Evolutionary conservation across 2,113 vertebrate genomes (phyloP).

Genomic region (Centrocercus urophasianus): DNA sequence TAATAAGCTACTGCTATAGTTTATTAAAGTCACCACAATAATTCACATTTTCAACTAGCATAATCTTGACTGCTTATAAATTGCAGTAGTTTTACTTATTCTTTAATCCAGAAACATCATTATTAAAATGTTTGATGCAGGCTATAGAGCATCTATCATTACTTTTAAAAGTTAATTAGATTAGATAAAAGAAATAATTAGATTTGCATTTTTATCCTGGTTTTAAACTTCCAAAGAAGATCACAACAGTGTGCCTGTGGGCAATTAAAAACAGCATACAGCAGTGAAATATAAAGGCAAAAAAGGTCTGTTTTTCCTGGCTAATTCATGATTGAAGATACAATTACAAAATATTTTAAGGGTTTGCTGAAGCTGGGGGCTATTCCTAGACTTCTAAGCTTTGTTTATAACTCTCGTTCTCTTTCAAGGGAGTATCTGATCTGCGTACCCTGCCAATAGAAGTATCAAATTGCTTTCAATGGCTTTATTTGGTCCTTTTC

Average conservation of each 20-base stretch:
- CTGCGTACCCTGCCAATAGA: constrained; percentile 71
- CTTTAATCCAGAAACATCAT: constrained; percentile 78
- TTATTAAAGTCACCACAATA: constrained; percentile 51
- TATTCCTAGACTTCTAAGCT: constrained; percentile 82
- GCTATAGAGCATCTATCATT: constrained; percentile 78
- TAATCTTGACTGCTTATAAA: constrained; percentile 59
- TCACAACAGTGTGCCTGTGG: constrained; percentile 78
- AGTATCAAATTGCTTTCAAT: constrained; percentile 81
- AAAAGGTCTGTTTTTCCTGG: constrained; percentile 76
- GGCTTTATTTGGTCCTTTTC: constrained; percentile 82
- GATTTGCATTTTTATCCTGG: constrained; percentile 84
- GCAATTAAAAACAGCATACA: constrained; percentile 79
- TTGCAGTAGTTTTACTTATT: constrained; percentile 76
- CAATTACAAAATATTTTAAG: constrained; percentile 85
- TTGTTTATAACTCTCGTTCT: constrained; percentile 77
- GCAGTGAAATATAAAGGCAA: constrained; percentile 75
- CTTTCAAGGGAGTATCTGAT: constrained; percentile 78
- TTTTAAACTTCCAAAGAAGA: constrained; percentile 80
- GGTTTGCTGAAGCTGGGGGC: constrained; percentile 83
- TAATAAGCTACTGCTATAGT: constrained; percentile 38
- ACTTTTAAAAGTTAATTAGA: constrained; percentile 82
- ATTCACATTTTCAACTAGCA: constrained; percentile 62
- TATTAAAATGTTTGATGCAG: constrained; percentile 80
- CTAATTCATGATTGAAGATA: constrained; percentile 81
- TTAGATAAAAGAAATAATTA: constrained; percentile 86